Conservation (phyloP, 1,140 invertebrate species). For the Tetragnatha versicolor region DNA sequence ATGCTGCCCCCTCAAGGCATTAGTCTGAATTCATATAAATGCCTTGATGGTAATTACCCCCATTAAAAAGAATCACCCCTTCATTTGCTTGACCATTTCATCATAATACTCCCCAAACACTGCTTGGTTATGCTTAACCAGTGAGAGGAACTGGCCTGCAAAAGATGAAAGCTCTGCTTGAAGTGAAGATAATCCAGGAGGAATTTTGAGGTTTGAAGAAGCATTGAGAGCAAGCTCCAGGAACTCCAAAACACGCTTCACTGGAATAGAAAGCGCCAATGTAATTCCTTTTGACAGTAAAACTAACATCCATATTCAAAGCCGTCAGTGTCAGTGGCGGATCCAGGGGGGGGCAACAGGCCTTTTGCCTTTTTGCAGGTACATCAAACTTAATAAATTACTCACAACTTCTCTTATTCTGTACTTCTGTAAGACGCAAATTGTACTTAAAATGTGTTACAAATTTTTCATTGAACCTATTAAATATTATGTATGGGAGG, state of each 20-base stretch:
- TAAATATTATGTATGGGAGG: too few species aligned
- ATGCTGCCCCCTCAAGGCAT: too few species aligned
- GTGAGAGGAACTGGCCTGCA: conserved; percentile 78
- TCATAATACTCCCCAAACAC: conserved; percentile 86
- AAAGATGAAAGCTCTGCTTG: conserved; percentile 76
- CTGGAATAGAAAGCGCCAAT: conserved; percentile 66
- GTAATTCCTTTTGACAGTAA: neutral
- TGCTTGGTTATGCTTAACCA: conserved; percentile 83
- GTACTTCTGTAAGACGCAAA: too few species aligned
- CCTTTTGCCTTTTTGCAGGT: neutral
- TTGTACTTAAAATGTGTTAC: too few species aligned
- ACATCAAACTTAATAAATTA: too few species aligned
- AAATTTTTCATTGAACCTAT: too few species aligned
- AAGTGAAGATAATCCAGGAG: conserved; percentile 77
- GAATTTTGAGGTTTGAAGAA: conserved; percentile 77
- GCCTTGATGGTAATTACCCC: too few species aligned
- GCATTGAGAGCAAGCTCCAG: conserved; percentile 76
- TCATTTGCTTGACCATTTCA: conserved; percentile 63
- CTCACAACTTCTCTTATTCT: too few species aligned
- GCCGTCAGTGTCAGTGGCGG: neutral
- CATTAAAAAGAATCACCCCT: too few species aligned
- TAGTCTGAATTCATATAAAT: too few species aligned
- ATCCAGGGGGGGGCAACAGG: too few species aligned
- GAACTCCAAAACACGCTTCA: conserved; percentile 75
- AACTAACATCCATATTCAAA: neutral